Conservation (phyloP, 2,888 invertebrate genomes). For the Amblyjoppa fuscipennis region DNA sequence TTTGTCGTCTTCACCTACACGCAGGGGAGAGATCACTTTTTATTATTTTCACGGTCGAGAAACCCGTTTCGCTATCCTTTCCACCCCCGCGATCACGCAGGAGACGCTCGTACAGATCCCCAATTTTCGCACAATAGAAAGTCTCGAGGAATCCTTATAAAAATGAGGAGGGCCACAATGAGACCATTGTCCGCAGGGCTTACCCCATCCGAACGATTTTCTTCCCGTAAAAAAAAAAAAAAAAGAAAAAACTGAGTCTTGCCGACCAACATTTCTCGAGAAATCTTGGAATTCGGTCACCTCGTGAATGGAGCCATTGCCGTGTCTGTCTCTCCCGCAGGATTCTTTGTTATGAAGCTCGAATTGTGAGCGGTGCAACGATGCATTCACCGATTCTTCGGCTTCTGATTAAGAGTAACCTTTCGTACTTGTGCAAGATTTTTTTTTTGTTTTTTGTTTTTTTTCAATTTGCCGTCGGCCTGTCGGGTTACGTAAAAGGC, state of each 20-base stretch:
- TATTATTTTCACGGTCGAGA: conserved; percentile 76
- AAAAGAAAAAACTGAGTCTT: conserved; percentile 60
- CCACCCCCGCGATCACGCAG: conserved; percentile 76
- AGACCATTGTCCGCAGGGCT: conserved; percentile 78
- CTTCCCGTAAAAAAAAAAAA: conserved; percentile 67
- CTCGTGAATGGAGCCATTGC: conserved; percentile 70
- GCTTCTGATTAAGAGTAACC: conserved; percentile 38
- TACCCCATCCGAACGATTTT: conserved; percentile 81
- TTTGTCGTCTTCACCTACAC: conserved; percentile 28
- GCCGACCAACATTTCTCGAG: conserved; percentile 66
- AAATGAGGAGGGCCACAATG: conserved; percentile 79
- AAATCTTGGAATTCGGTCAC: conserved; percentile 71
- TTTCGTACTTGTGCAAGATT: conserved; percentile 33
- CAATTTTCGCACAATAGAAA: conserved; percentile 82
- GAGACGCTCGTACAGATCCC: conserved; percentile 74
- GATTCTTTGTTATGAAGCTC: conserved; percentile 28
- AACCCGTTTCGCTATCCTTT: conserved; percentile 81
- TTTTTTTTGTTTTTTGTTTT: conserved; percentile 20
- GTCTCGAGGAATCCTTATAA: conserved; percentile 79
- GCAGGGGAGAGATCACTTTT: conserved; percentile 34
- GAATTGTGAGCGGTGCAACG: conserved; percentile 21
- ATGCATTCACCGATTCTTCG: conserved; percentile 30
- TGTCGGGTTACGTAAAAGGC: background rate
- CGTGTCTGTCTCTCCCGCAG: conserved; percentile 61
- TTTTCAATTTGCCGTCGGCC: background rate